phyloP scores from a whole-genome alignment of 2,113 vertebrate species.

The Isurus oxyrinchus region DNA sequence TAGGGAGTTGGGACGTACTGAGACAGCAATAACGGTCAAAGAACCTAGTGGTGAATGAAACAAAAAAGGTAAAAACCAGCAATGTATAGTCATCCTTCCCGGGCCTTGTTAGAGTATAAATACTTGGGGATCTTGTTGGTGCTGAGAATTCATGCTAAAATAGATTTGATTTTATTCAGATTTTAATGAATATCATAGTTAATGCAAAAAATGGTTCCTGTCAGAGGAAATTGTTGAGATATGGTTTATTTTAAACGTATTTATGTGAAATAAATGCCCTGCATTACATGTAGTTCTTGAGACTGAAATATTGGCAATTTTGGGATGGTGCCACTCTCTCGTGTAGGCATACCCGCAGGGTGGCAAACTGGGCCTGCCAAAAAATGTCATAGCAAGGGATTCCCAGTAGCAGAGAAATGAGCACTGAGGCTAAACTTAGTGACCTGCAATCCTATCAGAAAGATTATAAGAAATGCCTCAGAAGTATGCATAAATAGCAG shows the following conservation, averaged over 20 bases:
- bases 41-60: not conserved
- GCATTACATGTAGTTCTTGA: not conserved
- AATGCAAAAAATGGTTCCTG: not conserved
- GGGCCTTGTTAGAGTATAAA: not conserved
- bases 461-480: not conserved
- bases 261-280: not conserved
- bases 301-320: not conserved
- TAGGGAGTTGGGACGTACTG: not conserved
- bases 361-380: not conserved
- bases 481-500: not conserved
- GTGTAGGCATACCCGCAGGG: not conserved
- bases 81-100: not conserved
- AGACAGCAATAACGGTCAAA: not conserved
- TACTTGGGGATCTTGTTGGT: not conserved
- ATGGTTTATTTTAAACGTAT: not conserved
- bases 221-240: not conserved
- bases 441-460: not conserved
- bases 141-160: not conserved
- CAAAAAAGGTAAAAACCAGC: not conserved
- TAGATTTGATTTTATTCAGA: not conserved
- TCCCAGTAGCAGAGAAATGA: not conserved
- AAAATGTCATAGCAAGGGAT: not conserved
- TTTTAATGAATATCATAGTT: not conserved
- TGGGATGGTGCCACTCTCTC: no score
- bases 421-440: not conserved